These are phyloP conservation scores for Kryptolebias marmoratus DNA, from an alignment of 2,113 vertebrate species.

Conservation along the genomic window DNA sequence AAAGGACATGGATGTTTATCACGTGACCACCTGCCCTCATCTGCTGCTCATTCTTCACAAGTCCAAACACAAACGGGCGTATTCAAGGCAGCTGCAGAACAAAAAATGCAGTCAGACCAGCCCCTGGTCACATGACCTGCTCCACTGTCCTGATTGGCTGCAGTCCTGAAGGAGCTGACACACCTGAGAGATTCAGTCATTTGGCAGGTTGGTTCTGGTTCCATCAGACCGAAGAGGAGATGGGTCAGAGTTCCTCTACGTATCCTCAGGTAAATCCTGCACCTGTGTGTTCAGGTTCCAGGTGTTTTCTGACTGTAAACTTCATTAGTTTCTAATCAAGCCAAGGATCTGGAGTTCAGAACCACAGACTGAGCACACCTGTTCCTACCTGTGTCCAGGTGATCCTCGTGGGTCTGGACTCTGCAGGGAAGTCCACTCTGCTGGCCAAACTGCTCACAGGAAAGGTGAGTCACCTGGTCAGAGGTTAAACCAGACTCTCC, in stretches of 20 bases:
- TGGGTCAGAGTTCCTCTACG: slow-evolving; percentile 48
- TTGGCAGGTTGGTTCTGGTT: background rate
- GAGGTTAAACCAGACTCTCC: too few species aligned
- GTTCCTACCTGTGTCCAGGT: slow-evolving; percentile 45
- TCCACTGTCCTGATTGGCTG: slow-evolving; percentile 12
- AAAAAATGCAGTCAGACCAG: slow-evolving; percentile 52
- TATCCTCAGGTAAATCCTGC: slow-evolving; percentile 55
- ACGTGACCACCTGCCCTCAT: background rate
- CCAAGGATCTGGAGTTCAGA: background rate
- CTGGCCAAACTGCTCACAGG: slow-evolving; percentile 81
- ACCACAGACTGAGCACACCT: background rate
- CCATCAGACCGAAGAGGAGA: background rate
- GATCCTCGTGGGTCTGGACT: slow-evolving; percentile 80
- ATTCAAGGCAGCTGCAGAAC: background rate
- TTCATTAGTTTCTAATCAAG: background rate
- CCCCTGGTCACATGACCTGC: slow-evolving; percentile 20
- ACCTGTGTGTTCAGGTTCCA: background rate
- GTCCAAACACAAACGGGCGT: background rate
- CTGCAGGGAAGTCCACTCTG: slow-evolving; percentile 83
- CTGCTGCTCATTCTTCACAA: background rate
- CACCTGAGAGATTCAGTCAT: slow-evolving; percentile 16
- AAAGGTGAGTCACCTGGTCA: slow-evolving; percentile 38
- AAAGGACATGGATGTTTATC: background rate
- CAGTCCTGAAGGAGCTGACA: background rate
- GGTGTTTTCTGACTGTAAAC: background rate